A percentile compares a stretch with the other conserved stretches of the same genome.
Conservation (phyloP, 2,888 invertebrate species). For the Dione juno region DNA sequence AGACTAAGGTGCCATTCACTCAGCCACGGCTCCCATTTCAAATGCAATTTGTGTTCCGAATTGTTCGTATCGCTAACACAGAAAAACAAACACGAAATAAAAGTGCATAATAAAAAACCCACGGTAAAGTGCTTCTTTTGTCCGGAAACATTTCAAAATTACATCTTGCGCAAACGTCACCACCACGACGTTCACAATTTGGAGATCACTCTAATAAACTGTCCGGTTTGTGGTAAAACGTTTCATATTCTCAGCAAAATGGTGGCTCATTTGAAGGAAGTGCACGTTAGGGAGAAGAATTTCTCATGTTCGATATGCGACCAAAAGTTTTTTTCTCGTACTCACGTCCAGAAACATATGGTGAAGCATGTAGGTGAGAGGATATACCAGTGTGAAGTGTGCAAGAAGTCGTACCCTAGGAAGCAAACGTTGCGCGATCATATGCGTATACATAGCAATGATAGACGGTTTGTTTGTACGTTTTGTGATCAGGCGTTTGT, state of each 20-base stretch:
- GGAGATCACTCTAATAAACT: conserved; percentile 58
- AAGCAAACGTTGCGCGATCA: conserved; percentile 70
- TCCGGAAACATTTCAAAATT: conserved; percentile 63
- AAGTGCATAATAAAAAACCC: conserved; percentile 61
- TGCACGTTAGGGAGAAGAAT: conserved; percentile 75
- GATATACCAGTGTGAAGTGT: conserved; percentile 73
- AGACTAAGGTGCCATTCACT: conserved; percentile 65
- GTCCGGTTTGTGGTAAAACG: conserved; percentile 64
- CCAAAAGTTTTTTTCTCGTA: conserved; percentile 77
- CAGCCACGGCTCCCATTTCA: conserved; percentile 62
- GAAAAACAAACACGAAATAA: conserved; percentile 60
- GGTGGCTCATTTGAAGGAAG: conserved; percentile 69
- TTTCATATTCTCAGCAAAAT: conserved; percentile 69
- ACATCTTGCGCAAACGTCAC: conserved; percentile 62
- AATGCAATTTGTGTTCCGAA: conserved; percentile 62
- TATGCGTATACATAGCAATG: conserved; percentile 66
- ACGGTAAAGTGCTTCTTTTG: conserved; percentile 66
- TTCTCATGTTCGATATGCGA: conserved; percentile 77
- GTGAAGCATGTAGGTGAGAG: conserved; percentile 77
- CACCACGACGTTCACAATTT: conserved; percentile 60
- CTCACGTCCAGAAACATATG: conserved; percentile 80
- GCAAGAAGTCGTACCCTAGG: conserved; percentile 77
- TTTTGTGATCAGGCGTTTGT: conserved; percentile 63
- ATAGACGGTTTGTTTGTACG: conserved; percentile 58
- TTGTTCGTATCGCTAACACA: conserved; percentile 63